phyloP scores from a whole-genome alignment of 2,888 invertebrate species.

The Cryptocheilus praepositus region DNA sequence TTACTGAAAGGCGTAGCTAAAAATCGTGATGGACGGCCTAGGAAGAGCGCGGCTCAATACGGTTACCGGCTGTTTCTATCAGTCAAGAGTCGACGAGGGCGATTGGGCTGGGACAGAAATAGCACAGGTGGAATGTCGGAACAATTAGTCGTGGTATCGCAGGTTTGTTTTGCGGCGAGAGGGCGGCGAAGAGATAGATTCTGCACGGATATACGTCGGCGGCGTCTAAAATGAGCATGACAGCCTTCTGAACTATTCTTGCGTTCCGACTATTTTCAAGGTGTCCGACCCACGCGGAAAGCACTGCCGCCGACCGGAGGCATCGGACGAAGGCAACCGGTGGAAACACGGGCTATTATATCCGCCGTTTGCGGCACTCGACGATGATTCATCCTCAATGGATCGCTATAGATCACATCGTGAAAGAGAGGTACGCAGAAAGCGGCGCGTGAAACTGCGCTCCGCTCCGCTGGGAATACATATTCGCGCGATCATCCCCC shows the following conservation, averaged over 20 bases:
- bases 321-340: background rate
- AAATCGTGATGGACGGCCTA: no score
- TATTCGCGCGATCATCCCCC: no score
- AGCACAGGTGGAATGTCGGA: slow-evolving; percentile 3
- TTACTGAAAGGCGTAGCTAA: no score
- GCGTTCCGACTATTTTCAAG: slow-evolving; percentile 41
- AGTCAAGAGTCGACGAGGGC: no score
- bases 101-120: no score
- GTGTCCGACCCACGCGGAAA: slow-evolving; percentile 9
- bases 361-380: background rate
- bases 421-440: background rate
- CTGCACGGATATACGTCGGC: slow-evolving; percentile 4
- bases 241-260: slow-evolving; percentile 17
- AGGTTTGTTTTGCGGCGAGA: background rate
- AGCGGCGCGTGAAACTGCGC: no score
- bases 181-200: background rate
- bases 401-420: background rate
- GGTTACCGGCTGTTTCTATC: no score
- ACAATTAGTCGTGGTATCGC: background rate
- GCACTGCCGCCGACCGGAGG: background rate
- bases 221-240: slow-evolving; percentile 6
- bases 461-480: no score
- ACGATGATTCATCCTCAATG: background rate
- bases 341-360: slow-evolving; percentile 3
- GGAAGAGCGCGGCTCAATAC: no score